A percentile compares a stretch with the other conserved stretches of the same genome.
Evolutionary conservation across 2,888 invertebrate species (phyloP).

Genomic region (Thymelicus acteon): DNA sequence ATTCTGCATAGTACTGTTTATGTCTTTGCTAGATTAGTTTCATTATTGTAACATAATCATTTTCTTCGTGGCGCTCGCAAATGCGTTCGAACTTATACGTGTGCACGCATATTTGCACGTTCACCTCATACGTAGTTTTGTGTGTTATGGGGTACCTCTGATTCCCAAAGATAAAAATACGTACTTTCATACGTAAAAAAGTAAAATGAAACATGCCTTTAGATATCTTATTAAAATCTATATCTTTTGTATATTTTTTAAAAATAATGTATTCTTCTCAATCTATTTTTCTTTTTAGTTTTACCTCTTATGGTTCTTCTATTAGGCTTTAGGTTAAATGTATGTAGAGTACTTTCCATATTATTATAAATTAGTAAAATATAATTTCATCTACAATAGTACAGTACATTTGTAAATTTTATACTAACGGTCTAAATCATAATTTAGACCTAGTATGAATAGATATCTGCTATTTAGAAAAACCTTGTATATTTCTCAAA

Average conservation of each 20-base stretch:
- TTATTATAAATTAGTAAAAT: no score
- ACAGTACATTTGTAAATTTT: no score
- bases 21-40: background rate
- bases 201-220: background rate
- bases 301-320: no score
- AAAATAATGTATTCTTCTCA: no score
- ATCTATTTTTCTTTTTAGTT: no score
- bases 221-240: background rate
- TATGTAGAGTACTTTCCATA: no score
- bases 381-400: no score
- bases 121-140: background rate
- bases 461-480: background rate
- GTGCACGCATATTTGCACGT: background rate
- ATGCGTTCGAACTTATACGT: background rate
- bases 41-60: background rate
- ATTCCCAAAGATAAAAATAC: background rate
- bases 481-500: slow-evolving; percentile 1
- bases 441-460: background rate
- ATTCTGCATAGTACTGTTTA: background rate
- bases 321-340: no score
- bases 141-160: background rate
- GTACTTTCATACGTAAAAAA: background rate
- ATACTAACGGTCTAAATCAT: background rate
- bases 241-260: background rate
- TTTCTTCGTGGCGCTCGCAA: background rate